Base-by-base conservation (phyloP, 2,888 invertebrate species). In the Imbricaverruca yamaguchii region DNA sequence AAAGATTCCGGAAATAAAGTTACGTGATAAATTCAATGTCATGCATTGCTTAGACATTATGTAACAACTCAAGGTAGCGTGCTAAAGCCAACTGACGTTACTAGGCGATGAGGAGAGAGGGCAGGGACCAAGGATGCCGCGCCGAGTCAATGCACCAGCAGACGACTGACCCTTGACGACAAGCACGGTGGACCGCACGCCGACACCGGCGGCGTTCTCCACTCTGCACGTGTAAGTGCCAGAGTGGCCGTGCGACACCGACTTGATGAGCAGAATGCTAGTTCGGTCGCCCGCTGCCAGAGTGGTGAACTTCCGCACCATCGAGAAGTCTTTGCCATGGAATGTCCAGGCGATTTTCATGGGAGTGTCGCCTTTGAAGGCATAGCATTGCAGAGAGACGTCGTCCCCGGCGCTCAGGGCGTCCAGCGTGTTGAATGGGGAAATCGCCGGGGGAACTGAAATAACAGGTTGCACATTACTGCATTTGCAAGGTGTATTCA, bases 181-280 rank as follows among this genome's bases (percentile, higher is more conserved):
- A 86, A 94, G 89, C 85, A 90, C 89, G 84, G 92, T 90, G 79
- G 91, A 90, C 85, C 91, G 91, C 87, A 91, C 91, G 84, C 91
- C 90, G 84, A 89, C 89, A 84, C 93, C 94, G 78, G 92, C 93
- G 85, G 88, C 89, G 88, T 94, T 94, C 84, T 89, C 90, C 53
- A 93, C 94, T 81, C 91, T 90, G 86, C 94, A 94, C 78, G 92
- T 93, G 86, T 93, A 94, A 86, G 91, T 90, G 82, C 93, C 93
- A 84, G 91, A 91, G 86, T 93, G 93, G 82, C 90, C 89, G 74
- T 91, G 91, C 82, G 91, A 90, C 79, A 93, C 90, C n/a, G 92
- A 90, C 84, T 91, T 91, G 84, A 93, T 92, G 84, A 90, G 91
- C 84, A 93, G 90, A 85, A 91, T 89, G 84, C 91, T 91, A 85